Conservation (phyloP, 1,140 invertebrate species). For the Archegozetes longisetosus region DNA sequence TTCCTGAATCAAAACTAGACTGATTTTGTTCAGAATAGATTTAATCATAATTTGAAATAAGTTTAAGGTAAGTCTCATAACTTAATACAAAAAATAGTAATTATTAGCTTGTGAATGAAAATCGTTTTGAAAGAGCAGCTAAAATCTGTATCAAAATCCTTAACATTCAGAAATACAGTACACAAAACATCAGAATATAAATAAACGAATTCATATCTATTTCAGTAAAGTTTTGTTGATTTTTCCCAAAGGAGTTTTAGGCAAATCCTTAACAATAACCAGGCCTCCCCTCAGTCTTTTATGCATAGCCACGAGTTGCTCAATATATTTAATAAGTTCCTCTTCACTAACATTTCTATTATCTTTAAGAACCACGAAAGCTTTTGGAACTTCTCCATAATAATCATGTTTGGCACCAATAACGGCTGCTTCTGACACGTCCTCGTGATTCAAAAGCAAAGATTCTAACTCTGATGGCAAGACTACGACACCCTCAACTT, state of each 20-base stretch:
- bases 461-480: constrained; percentile 71
- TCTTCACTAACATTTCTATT: not conserved
- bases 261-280: not conserved
- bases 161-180: too few relatives aligned
- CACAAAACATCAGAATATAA: too few relatives aligned
- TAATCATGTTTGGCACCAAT: constrained; percentile 53
- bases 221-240: not conserved
- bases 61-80: too few relatives aligned
- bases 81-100: too few relatives aligned
- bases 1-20: too few relatives aligned
- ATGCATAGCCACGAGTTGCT: not conserved
- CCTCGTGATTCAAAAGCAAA: constrained; percentile 50
- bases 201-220: too few relatives aligned
- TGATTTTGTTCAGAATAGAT: too few relatives aligned
- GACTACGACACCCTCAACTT: constrained; percentile 42
- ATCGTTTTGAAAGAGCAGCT: too few relatives aligned
- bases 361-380: constrained; percentile 40
- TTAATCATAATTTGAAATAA: too few relatives aligned
- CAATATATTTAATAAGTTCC: not conserved
- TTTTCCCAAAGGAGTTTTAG: not conserved
- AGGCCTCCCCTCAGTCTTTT: not conserved
- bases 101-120: too few relatives aligned
- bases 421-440: constrained; percentile 59
- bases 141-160: too few relatives aligned
- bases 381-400: constrained; percentile 55